Percentiles rank a stretch among this genome's conserved stretches.
Conservation (phyloP, 2,113 vertebrate species). For the Tretioscincus oriximinensis region DNA sequence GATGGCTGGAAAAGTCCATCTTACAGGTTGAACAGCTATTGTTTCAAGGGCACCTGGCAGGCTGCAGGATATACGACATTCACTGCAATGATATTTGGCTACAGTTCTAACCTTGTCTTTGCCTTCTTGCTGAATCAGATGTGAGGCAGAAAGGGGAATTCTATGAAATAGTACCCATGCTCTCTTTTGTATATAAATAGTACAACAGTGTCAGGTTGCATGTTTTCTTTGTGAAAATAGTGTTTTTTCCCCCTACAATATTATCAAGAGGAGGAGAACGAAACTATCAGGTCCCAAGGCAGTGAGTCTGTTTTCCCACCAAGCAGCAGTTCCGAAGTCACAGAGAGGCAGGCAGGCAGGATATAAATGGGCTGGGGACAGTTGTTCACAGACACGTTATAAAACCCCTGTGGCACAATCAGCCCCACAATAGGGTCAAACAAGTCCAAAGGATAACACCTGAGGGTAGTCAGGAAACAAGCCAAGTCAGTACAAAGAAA, state of each 20-base stretch:
- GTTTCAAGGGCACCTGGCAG: neutral
- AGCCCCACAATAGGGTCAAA: too few relatives aligned
- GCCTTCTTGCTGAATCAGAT: slow-evolving; percentile 36
- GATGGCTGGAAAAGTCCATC: neutral
- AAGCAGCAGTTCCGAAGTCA: too few relatives aligned
- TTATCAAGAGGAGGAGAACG: neutral
- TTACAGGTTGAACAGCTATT: neutral
- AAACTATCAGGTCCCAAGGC: too few relatives aligned
- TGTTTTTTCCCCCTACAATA: neutral
- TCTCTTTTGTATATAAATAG: neutral
- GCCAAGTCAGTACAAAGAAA: too few relatives aligned
- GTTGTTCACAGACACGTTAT: too few relatives aligned
- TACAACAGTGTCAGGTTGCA: neutral
- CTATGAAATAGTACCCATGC: neutral
- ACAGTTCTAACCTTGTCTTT: neutral
- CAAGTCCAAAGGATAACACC: too few relatives aligned
- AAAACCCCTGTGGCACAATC: too few relatives aligned
- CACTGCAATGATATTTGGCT: neutral
- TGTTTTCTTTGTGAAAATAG: neutral
- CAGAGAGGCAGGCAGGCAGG: too few relatives aligned
- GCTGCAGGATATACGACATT: neutral
- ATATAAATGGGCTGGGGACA: too few relatives aligned
- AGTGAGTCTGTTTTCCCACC: too few relatives aligned
- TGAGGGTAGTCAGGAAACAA: too few relatives aligned
- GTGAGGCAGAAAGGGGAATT: neutral